Base-by-base conservation (phyloP, 2,113 vertebrate genomes). In the Charadrius vociferus region DNA sequence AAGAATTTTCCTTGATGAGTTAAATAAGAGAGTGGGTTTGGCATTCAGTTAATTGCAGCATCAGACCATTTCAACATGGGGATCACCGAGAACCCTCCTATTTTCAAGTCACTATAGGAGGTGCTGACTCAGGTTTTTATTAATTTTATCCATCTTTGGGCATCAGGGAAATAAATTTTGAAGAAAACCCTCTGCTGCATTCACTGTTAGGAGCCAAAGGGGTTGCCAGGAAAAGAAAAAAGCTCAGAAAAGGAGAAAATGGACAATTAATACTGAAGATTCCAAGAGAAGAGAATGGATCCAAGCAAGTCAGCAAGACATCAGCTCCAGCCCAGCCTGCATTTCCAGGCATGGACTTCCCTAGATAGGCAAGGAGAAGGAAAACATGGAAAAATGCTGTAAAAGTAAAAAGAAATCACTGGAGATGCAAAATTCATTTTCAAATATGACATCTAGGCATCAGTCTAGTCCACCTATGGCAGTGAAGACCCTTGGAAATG, bases 1-100 rank as follows among this genome's bases (percentile, higher is more conserved):
- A 7, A 49, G 21, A 88, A 39, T 32, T 85, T 68, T 84, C 26
- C 32, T 55, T 52, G 3, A 5, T 61, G 12, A 73, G 7, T 77
- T 59, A 72, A 49, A 59, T 29, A n/a, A n/a, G n/a, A n/a, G n/a
- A n/a, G n/a, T n/a, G n/a, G n/a, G n/a, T n/a, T n/a, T n/a, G n/a
- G n/a, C n/a, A n/a, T n/a, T n/a, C n/a, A n/a, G n/a, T n/a, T n/a
- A 49, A 43, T 56, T 0, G 1, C 24, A 18, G 30, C 14, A 21
- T 53, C 47, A 90, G 56, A 79, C 4, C 30, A 49, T 11, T 37
- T 37, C 68, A 87, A 65, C 7, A 20, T 10, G 63, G 26, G 26
- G 21, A 59, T 41, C 29, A 45, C 26, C 37, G 65, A 94, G 59
- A 89, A 23, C 37, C 9, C n/a, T 66, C 17, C 8, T 22, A 71